Percentiles rank a stretch among this genome's conserved stretches.
These are phyloP conservation scores for Apantesis nais DNA, from an alignment of 2,888 invertebrate genomes.

Conservation along the genomic window DNA sequence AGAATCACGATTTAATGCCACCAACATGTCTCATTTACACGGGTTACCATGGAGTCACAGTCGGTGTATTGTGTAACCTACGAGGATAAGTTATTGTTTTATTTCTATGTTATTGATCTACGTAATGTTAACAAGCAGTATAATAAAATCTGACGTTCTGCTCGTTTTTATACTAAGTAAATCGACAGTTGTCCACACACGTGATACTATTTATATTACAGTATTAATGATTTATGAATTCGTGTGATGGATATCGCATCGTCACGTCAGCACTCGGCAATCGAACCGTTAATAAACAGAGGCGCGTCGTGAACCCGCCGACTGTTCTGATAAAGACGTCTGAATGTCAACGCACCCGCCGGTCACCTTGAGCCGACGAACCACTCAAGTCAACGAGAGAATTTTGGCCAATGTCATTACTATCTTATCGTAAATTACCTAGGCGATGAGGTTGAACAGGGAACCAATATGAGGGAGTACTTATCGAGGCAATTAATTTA, in stretches of 20 bases:
- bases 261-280: conserved; percentile 45
- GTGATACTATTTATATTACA: conserved; percentile 1
- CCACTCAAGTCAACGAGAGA: conserved; percentile 64
- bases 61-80: conserved; percentile 8
- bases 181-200: not conserved
- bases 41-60: conserved; percentile 17
- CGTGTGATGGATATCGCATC: conserved; percentile 15
- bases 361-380: conserved; percentile 76
- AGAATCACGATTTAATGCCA: conserved; percentile 23
- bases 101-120: not conserved
- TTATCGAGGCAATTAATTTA: not conserved
- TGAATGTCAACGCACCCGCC: conserved; percentile 81
- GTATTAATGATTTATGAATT: conserved; percentile 11
- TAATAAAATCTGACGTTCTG: not conserved
- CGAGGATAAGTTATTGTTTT: not conserved
- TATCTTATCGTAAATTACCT: conserved; percentile 58
- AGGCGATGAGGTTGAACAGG: conserved; percentile 35
- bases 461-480: conserved; percentile 20
- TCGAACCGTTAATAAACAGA: conserved; percentile 61
- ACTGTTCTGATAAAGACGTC: conserved; percentile 74
- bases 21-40: conserved; percentile 23
- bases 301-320: conserved; percentile 62
- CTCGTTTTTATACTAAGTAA: not conserved
- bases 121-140: not conserved
- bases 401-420: conserved; percentile 72